phyloP scores from a whole-genome alignment of 2,797 vertebrate species.

The Sebastes matsubarae region DNA sequence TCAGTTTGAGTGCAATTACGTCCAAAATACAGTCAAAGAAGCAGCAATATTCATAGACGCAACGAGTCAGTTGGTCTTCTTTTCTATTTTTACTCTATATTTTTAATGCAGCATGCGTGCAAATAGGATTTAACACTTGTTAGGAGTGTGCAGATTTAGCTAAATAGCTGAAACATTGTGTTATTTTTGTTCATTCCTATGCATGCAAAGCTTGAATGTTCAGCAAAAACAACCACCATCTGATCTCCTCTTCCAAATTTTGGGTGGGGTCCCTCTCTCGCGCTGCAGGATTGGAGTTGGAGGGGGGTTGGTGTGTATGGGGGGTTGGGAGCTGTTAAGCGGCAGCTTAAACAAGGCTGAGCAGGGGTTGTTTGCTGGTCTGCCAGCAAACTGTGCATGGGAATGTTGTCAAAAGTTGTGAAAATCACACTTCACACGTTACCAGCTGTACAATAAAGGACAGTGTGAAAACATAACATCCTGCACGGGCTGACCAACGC shows the following conservation, averaged over 20 bases:
- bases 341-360: constrained; percentile 55
- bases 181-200: constrained; percentile 15
- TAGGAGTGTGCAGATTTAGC: background rate
- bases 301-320: constrained; percentile 38
- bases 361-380: constrained; percentile 55
- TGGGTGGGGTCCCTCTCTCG: constrained; percentile 75
- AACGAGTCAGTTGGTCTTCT: background rate
- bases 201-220: constrained; percentile 19
- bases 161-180: background rate
- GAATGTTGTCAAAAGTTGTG: constrained; percentile 64
- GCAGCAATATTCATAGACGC: background rate
- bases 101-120: background rate
- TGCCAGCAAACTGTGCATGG: constrained; percentile 53
- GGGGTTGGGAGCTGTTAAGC: constrained; percentile 55
- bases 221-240: constrained; percentile 60
- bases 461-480: constrained; percentile 59
- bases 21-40: background rate
- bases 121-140: background rate
- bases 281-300: constrained; percentile 49
- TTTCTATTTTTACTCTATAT: background rate
- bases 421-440: constrained; percentile 62
- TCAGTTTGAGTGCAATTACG: background rate
- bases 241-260: constrained; percentile 59
- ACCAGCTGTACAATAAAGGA: constrained; percentile 55
- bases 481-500: constrained; percentile 35